Percentiles rank a stretch among this genome's conserved stretches.
These are phyloP conservation scores for Drosophila rufa DNA, from an alignment of 1,140 invertebrate genomes.

Conservation along the genomic window DNA sequence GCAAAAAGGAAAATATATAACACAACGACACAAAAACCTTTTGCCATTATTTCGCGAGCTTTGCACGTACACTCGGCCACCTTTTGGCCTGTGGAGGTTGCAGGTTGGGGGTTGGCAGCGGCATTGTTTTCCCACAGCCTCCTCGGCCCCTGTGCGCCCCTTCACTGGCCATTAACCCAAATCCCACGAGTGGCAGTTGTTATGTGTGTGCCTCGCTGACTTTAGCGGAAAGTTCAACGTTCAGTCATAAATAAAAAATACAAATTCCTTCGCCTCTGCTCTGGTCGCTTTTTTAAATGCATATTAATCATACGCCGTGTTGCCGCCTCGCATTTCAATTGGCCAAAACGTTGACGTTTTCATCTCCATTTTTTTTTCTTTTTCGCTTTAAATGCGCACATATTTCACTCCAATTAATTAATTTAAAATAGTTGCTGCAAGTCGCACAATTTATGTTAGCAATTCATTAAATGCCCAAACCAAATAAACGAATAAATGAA, in stretches of 20 bases:
- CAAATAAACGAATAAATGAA: conserved; percentile 8
- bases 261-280: conserved; percentile 43
- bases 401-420: conserved; percentile 66
- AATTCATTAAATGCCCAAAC: conserved; percentile 53
- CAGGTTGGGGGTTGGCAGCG: conserved; percentile 37
- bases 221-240: conserved; percentile 79
- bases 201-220: conserved; percentile 56
- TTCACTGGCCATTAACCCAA: conserved; percentile 77
- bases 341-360: conserved; percentile 55
- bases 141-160: conserved; percentile 11
- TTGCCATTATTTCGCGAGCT: conserved; percentile 69
- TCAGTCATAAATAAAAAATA: conserved; percentile 70
- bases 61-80: conserved; percentile 57
- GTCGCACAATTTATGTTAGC: conserved; percentile 47
- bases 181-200: conserved; percentile 76
- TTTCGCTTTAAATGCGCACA: conserved; percentile 36
- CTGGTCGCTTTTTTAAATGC: conserved; percentile 49
- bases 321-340: conserved; percentile 71
- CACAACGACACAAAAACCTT: conserved; percentile 60
- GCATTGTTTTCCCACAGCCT: conserved; percentile 34
- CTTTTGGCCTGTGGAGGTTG: conserved; percentile 34
- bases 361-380: conserved; percentile 2
- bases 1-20: conserved; percentile 40
- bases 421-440: conserved; percentile 53
- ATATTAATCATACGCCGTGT: conserved; percentile 77